Conservation (phyloP, 1,140 invertebrate species). For the Drosophila virilis region DNA sequence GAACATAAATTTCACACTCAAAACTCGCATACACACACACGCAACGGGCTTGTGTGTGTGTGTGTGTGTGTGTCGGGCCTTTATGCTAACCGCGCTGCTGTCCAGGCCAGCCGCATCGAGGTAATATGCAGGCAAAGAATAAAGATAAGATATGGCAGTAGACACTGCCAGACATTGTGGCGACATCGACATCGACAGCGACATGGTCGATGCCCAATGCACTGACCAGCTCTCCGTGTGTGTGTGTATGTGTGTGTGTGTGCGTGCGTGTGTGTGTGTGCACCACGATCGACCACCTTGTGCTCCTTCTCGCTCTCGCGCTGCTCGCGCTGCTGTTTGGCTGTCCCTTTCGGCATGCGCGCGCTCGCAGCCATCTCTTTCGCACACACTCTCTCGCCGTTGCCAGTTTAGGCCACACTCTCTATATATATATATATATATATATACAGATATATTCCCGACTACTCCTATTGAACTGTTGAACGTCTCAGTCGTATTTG, state of each 20-base stretch:
- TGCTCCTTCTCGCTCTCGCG: slow-evolving; percentile 2
- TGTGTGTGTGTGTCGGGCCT: slow-evolving; percentile 33
- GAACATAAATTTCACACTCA: slow-evolving; percentile 80
- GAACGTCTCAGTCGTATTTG: slow-evolving; percentile 65
- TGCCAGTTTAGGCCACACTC: slow-evolving; percentile 46
- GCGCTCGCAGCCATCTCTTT: slow-evolving; percentile 4
- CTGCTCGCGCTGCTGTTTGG: neutral
- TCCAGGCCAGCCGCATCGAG: slow-evolving; percentile 41
- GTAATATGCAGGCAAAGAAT: slow-evolving; percentile 25
- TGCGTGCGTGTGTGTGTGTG: too few relatives aligned
- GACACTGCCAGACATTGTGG: slow-evolving; percentile 78
- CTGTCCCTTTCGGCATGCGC: slow-evolving; percentile 2
- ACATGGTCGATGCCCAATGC: slow-evolving; percentile 55
- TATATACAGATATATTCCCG: slow-evolving; percentile 30
- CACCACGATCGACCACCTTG: too few relatives aligned
- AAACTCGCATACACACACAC: slow-evolving; percentile 20
- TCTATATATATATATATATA: neutral
- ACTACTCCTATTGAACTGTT: slow-evolving; percentile 58
- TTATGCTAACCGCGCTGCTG: slow-evolving; percentile 30
- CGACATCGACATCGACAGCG: slow-evolving; percentile 66
- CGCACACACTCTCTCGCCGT: slow-evolving; percentile 11
- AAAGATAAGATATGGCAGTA: slow-evolving; percentile 79
- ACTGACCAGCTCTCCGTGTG: slow-evolving; percentile 23
- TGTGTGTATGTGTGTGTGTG: neutral
- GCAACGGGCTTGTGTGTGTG: slow-evolving; percentile 2